Base-by-base conservation (phyloP, 1,140 invertebrate species). In the Drosophila ohnishii region DNA sequence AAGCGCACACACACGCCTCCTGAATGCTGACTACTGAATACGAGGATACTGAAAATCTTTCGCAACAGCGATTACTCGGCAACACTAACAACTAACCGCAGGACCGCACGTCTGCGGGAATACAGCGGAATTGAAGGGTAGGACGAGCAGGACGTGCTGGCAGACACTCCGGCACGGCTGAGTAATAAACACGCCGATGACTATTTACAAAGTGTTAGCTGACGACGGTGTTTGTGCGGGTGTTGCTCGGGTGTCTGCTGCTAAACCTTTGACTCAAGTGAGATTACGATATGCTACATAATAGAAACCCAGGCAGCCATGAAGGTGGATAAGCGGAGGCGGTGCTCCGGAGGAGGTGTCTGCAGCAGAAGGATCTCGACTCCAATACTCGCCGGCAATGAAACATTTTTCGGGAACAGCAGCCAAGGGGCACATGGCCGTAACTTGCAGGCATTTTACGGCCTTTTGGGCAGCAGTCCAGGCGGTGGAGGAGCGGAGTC, bases 401-500 rank as follows among this genome's bases (percentile, higher is more conserved):
- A 86, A 86, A 87, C 79, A 86, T 86, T 86, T 86, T 86, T 86
- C 78, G 82, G 82, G 78, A 79, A 78, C 82, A 87, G 72, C 82
- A 78, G 75, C 75, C 63, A 71, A 55, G 73, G 81, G 74, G 61
- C 60, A 58, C 69, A 50, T 60, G 63, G 83, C 79, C 56, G 83
- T 86, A 87, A 86, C 79, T 86, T 79, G 83, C 82, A 88, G 83
- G 84, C 83, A 86, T 87, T 86, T 87, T 86, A 87, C 80, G 83
- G 79, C 64, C 75, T 83, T 87, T 87, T 86, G 84, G 83, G 71
- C 67, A 79, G n/a, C 56, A 22, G 40, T 50, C 44, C 42, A 58
- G 32, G 28, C n/a, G 34, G 60, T 35, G 53, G 22, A 11, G 10
- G 2, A 5, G 2, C 19, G n/a, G 14, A 6, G 34, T 3, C 53